A percentile compares a stretch with the other conserved stretches of the same genome.
phyloP scores from a whole-genome alignment of 2,113 vertebrate species.

The Anarhynchus alexandrinus region DNA sequence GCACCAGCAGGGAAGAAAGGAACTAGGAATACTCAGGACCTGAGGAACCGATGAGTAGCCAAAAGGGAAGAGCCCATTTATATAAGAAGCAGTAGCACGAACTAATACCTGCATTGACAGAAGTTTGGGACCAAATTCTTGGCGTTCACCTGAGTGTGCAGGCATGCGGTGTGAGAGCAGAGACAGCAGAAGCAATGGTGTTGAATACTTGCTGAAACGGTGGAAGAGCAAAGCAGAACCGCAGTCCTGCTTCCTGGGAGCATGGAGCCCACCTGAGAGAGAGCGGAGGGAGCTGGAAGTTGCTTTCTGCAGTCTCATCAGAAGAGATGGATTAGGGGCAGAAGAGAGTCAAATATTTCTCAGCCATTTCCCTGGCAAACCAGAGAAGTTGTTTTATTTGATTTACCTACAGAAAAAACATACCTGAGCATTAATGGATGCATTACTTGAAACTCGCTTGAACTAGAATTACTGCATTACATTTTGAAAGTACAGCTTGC shows the following conservation, averaged over 20 bases:
- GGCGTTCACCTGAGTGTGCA: accelerated
- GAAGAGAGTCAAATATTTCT: background rate
- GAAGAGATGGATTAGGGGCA: background rate
- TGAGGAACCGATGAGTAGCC: background rate
- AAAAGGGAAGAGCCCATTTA: background rate
- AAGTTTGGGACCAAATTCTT: background rate
- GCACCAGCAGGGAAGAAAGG: background rate
- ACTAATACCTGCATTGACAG: background rate
- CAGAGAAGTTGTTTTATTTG: background rate
- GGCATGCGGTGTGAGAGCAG: background rate
- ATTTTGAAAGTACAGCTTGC: background rate
- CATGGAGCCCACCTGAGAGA: background rate
- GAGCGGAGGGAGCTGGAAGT: accelerated
- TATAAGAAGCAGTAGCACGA: background rate
- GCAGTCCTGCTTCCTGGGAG: background rate
- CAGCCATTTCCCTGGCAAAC: background rate
- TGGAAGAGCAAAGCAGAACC: background rate
- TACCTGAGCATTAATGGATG: background rate
- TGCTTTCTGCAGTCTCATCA: background rate
- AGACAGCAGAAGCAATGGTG: background rate
- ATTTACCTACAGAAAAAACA: background rate
- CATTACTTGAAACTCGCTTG: background rate
- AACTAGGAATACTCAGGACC: background rate
- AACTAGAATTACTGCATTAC: background rate
- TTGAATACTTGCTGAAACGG: background rate